These are phyloP conservation scores for Grapholita molesta DNA, from an alignment of 1,140 invertebrate species.

Conservation along the genomic window DNA sequence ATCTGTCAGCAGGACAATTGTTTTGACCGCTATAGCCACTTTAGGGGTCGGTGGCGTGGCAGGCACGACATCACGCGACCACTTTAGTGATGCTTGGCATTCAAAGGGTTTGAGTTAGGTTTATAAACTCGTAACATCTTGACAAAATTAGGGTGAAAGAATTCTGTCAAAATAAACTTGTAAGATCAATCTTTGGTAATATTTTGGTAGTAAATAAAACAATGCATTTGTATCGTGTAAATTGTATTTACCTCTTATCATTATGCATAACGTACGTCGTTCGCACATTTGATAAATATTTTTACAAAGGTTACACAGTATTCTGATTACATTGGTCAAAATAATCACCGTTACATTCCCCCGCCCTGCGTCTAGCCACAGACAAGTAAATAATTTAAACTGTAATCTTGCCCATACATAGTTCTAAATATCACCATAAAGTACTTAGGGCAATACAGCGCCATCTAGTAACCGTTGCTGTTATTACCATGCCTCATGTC, in stretches of 20 bases:
- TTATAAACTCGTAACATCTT: no score
- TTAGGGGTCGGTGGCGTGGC: no score
- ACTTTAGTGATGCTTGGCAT: no score
- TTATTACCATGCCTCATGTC: no score
- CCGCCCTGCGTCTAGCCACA: not conserved
- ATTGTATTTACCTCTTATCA: conserved; percentile 75
- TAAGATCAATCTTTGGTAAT: no score
- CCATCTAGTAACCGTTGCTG: not conserved
- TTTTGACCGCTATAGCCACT: no score
- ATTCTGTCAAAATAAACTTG: no score
- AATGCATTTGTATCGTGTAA: conserved; percentile 60
- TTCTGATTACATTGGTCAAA: conserved; percentile 74
- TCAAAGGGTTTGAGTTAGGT: no score
- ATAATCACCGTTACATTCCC: conserved; percentile 46
- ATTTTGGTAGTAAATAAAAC: conserved; percentile 44
- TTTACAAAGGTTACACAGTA: conserved; percentile 72
- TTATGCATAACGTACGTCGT: conserved; percentile 66
- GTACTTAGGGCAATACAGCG: not conserved
- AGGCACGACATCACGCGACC: no score
- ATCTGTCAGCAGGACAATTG: no score
- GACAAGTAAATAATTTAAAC: not conserved
- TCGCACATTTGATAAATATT: conserved; percentile 62
- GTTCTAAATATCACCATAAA: not conserved
- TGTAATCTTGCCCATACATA: not conserved
- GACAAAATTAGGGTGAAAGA: no score